Base-by-base conservation (phyloP, 1,140 invertebrate species). In the Pinna nobilis region DNA sequence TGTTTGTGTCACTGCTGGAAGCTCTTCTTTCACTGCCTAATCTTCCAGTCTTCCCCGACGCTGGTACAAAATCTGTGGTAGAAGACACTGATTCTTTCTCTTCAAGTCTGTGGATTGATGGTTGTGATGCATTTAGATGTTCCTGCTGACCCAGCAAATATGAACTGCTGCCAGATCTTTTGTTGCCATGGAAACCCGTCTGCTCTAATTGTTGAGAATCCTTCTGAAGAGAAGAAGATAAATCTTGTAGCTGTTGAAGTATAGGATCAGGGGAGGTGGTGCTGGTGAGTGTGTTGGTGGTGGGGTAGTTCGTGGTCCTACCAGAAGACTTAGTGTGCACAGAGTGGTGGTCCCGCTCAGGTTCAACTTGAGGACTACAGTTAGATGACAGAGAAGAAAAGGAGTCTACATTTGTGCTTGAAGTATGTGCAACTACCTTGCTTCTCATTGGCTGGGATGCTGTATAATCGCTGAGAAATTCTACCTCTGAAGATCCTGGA, bases 281-380 rank as follows among this genome's bases (percentile, higher is more conserved):
- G 23, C 37, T 59, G 28, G 32, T 30, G 55, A 35, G 33, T 35
- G 55, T 33, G 11, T 33, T 30, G 37, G 37, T 33, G 18, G 55
- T 20, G 55, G 55, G n/a, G n/a, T n/a, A 59, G 30, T 59, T 59
- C 33, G 55, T n/a, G 37, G 55, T 59, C 30, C 55, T 33, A 35
- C 33, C 33, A 30, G 55, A 59, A 33, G 55, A 59, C 33, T 6
- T 33, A 59, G 5, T 35, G n/a, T n/a, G n/a, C n/a, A n/a, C n/a
- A 59, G 15, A 30, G 18, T 59, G 55, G 33, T 33, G 33, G 37
- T 59, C 55, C 4, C 55, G 55, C 18, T 59, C 55, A 6, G 55
- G 55, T 20, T 59, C 55, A n/a, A n/a, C n/a, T n/a, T n/a, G n/a
- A n/a, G n/a, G n/a, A n/a, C n/a, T n/a, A n/a, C n/a, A n/a, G n/a